phyloP scores from a whole-genome alignment of 2,888 invertebrate species.

The Hypsopygia costalis region DNA sequence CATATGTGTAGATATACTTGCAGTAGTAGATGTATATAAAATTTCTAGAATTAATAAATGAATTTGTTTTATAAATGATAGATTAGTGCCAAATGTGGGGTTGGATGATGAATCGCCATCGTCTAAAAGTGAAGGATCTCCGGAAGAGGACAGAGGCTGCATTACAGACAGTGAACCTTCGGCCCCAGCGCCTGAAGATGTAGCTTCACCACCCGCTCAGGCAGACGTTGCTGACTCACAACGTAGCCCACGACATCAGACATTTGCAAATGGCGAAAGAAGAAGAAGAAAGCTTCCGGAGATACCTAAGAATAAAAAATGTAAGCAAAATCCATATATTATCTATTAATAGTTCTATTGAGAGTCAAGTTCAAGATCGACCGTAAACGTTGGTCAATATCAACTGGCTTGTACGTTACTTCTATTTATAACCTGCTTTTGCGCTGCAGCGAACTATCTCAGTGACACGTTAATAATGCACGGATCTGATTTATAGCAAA shows the following conservation, averaged over 20 bases:
- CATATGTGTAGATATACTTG: no score
- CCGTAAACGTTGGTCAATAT: constrained; percentile 17
- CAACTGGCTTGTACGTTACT: constrained; percentile 7
- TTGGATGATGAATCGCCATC: constrained; percentile 91
- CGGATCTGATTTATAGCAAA: background rate
- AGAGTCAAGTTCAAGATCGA: constrained; percentile 15
- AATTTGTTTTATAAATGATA: constrained; percentile 1
- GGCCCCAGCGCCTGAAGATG: constrained; percentile 29
- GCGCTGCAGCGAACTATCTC: constrained; percentile 16
- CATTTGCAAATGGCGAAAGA: constrained; percentile 78
- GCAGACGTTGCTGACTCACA: constrained; percentile 46
- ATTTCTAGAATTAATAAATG: no score
- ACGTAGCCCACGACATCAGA: constrained; percentile 58
- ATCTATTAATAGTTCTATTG: background rate
- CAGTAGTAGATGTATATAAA: no score
- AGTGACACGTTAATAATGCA: constrained; percentile 16
- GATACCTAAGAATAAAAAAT: constrained; percentile 93
- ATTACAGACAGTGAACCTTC: constrained; percentile 76
- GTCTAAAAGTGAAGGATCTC: constrained; percentile 86
- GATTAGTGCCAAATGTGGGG: constrained; percentile 91
- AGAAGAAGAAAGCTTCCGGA: constrained; percentile 92
- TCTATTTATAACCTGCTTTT: constrained; percentile 2
- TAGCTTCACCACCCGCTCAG: constrained; percentile 45
- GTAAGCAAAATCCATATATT: constrained; percentile 74
- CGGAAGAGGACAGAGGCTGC: constrained; percentile 82